phyloP scores from a whole-genome alignment of 2,113 vertebrate genomes.

The Spea bombifrons region DNA sequence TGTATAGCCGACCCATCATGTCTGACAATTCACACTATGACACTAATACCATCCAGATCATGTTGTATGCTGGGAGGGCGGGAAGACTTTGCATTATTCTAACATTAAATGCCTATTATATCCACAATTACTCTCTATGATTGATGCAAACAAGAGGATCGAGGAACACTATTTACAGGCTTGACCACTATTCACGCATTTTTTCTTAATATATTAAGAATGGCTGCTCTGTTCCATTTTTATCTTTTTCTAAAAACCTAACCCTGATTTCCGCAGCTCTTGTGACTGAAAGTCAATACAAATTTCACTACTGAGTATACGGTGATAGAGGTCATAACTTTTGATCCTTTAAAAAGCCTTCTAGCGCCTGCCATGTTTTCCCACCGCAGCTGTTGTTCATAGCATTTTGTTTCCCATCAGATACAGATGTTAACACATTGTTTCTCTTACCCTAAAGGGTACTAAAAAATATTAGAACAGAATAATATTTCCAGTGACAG shows the following conservation, averaged over 20 bases:
- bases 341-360: constrained; percentile 14
- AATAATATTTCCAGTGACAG: not conserved
- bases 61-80: too few species aligned
- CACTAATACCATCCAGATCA: too few species aligned
- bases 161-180: not conserved
- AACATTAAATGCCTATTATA: too few species aligned
- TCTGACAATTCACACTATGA: too few species aligned
- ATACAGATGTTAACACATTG: constrained; percentile 25
- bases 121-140: too few species aligned
- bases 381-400: not conserved
- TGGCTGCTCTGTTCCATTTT: not conserved
- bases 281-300: constrained; percentile 18
- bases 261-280: not conserved
- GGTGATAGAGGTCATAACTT: constrained; percentile 20
- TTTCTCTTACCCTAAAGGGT: not conserved
- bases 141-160: too few species aligned
- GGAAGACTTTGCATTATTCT: too few species aligned
- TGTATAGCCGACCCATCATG: too few species aligned
- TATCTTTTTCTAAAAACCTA: not conserved
- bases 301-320: not conserved
- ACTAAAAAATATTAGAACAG: not conserved
- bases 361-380: not conserved
- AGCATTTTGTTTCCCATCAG: constrained; percentile 1
- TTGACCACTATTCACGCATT: not conserved
- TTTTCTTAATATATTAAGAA: not conserved